These are phyloP conservation scores for Oryctolagus cuniculus DNA, from an alignment of 2,113 vertebrate species.

Conservation along the genomic window DNA sequence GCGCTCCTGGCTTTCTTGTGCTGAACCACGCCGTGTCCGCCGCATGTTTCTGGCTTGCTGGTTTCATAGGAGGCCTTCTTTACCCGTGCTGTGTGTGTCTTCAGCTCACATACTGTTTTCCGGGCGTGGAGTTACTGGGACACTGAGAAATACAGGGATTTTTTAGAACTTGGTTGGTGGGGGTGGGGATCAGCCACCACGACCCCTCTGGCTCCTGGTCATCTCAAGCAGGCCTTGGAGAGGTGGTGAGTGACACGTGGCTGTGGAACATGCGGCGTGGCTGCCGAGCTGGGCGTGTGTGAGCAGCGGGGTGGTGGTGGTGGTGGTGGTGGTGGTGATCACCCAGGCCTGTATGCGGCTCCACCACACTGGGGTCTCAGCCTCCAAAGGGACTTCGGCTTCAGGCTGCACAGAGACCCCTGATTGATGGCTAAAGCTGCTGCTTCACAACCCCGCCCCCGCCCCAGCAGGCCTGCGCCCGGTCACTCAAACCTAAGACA, in stretches of 20 bases:
- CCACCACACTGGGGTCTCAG: rapidly evolving
- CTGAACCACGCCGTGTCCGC: background rate
- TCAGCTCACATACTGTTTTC: slow-evolving; percentile 11
- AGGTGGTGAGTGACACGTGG: background rate
- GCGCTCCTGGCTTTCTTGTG: background rate
- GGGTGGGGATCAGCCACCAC: no score
- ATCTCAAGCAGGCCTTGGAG: background rate
- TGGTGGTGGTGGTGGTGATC: no score
- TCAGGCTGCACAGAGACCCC: background rate
- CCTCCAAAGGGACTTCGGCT: background rate
- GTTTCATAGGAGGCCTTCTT: background rate
- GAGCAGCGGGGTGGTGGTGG: rapidly evolving
- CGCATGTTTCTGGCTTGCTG: background rate
- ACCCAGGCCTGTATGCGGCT: no score
- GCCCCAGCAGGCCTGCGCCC: background rate
- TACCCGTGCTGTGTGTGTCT: background rate
- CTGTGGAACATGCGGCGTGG: background rate
- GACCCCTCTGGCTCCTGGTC: background rate
- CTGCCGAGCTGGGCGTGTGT: no score
- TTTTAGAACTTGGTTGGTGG: no score
- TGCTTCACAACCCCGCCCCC: background rate
- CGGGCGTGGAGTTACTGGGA: background rate
- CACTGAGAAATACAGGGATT: background rate
- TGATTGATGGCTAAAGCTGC: background rate
- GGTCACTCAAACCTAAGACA: background rate